Evolutionary conservation across 2,797 vertebrate genomes (phyloP).

Genomic region (Antennarius maculatus): DNA sequence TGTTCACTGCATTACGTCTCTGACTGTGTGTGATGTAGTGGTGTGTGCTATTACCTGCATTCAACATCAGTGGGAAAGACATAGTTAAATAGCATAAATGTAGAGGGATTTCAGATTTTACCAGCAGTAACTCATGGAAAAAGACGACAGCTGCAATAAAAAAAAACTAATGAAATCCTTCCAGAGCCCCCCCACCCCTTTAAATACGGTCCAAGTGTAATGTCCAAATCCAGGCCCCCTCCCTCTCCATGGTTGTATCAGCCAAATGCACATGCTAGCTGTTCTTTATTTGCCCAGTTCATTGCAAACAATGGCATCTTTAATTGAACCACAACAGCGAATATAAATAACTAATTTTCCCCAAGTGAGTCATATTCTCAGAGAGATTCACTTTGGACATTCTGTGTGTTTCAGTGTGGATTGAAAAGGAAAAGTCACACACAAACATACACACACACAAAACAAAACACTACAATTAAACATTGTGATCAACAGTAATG

Average conservation of each 20-base stretch:
- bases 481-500: constrained; percentile 44
- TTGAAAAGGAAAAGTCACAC: constrained; percentile 29
- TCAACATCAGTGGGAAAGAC: too few species aligned
- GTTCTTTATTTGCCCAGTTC: constrained; percentile 48
- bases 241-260: constrained; percentile 50
- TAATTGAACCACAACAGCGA: constrained; percentile 38
- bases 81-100: too few species aligned
- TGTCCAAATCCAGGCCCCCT: constrained; percentile 42
- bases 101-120: too few species aligned
- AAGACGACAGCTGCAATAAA: too few species aligned
- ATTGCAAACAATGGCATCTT: constrained; percentile 42
- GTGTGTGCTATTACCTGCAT: too few species aligned
- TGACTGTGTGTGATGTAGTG: too few species aligned
- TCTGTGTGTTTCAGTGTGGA: constrained; percentile 26
- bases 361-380: constrained; percentile 22
- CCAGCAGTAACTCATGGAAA: too few species aligned
- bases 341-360: constrained; percentile 39
- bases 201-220: constrained; percentile 38
- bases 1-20: too few species aligned
- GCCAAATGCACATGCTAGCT: constrained; percentile 42
- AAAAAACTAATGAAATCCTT: too few species aligned
- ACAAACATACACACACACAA: constrained; percentile 6
- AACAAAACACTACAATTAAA: constrained; percentile 26
- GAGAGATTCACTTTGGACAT: constrained; percentile 28
- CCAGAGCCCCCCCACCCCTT: too few species aligned